phyloP scores from a whole-genome alignment of 1,140 invertebrate species.

The Venturia canescens region DNA sequence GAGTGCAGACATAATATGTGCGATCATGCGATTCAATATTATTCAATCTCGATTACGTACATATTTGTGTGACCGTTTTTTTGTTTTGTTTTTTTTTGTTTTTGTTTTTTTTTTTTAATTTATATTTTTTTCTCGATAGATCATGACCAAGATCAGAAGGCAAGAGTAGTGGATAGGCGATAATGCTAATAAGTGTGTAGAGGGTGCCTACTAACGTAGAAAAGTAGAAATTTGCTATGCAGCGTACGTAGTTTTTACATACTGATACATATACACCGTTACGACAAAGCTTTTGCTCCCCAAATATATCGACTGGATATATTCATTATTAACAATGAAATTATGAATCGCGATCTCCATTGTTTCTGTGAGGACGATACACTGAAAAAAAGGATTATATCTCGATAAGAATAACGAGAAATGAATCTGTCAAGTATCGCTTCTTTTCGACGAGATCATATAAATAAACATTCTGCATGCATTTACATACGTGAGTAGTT shows the following conservation, averaged over 20 bases:
- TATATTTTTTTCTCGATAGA: not conserved
- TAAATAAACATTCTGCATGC: too few relatives aligned
- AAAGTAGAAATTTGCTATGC: slow-evolving; percentile 23
- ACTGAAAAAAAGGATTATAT: too few relatives aligned
- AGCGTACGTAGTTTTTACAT: slow-evolving; percentile 23
- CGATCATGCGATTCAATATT: slow-evolving; percentile 12
- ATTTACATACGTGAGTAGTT: too few relatives aligned
- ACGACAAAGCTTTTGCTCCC: slow-evolving; percentile 12
- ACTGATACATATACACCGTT: slow-evolving; percentile 30
- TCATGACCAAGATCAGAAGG: slow-evolving; percentile 25
- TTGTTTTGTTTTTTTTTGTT: not conserved
- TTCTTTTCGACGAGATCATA: too few relatives aligned
- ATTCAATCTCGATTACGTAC: not conserved
- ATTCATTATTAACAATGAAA: not conserved
- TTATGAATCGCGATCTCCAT: not conserved
- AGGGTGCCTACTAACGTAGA: slow-evolving; percentile 40
- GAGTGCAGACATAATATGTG: slow-evolving; percentile 51
- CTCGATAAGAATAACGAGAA: too few relatives aligned
- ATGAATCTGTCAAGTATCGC: too few relatives aligned
- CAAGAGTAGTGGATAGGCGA: slow-evolving; percentile 40
- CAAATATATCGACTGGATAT: not conserved
- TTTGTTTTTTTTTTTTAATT: not conserved
- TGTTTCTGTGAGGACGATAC: not conserved
- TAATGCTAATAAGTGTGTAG: slow-evolving; percentile 35
- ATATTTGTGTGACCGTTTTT: not conserved